Base-by-base conservation (phyloP, 2,113 vertebrate species). In the Centropristis striata region DNA sequence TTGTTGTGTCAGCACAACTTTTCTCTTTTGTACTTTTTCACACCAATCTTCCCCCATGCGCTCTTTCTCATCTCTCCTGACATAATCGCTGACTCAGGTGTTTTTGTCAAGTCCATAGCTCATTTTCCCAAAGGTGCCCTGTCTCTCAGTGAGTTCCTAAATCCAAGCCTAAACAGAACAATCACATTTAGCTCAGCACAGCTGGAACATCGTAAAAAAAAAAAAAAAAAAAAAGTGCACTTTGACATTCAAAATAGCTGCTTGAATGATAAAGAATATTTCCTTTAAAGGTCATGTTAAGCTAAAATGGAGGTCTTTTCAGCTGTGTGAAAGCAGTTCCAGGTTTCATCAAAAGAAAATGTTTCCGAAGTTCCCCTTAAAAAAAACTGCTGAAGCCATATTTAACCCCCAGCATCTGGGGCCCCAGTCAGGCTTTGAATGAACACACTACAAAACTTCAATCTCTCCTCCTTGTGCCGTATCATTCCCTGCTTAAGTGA, bases 31-130 rank as follows among this genome's bases (percentile, higher is more conserved):
- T 58, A 25, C 27, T 61, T 84, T 79, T 74, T 37, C 25, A 39
- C 70, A 39, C 10, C 44, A 66, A 36, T 67, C 54, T 49, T 58
- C 36, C 10, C 15, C 49, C 36, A 39, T 51, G 37, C 46, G 49
- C 10, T 36, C 44, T 60, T 59, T 50, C 70, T 86, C 67, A 63
- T 83, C 66, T 65, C 32, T 18, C 4, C 66, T 71, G 82, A 74
- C 39, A 74, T 75, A 81, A 85, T 60, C 4, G 66, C 78, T 90
- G 76, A 88, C 70, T 82, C 15, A 23, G 39, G 37, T 72, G 75
- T 57, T 72, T 80, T 77, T 72, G 37, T 69, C 37, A 79, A 55
- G 66, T 77, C 63, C 37, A 67, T 39, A 46, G 54, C 65, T 72
- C n/a, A 2, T 77, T 79, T 79, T 37, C 65, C 41, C n/a, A 54